Base-by-base conservation (phyloP, 1,140 invertebrate genomes). In the Polypedilum pembai region DNA sequence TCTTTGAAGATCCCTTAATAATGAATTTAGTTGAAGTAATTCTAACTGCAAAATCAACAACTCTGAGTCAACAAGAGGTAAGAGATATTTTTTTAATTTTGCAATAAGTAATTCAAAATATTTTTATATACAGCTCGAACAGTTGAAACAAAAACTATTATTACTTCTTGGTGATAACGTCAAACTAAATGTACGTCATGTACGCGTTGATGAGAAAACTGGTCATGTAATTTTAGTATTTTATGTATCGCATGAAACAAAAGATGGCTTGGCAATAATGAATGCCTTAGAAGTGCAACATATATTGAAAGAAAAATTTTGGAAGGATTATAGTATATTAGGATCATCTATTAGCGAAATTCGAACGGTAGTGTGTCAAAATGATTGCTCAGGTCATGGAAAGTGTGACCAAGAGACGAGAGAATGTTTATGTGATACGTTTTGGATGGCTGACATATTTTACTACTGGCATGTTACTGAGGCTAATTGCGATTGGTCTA, bases 381-480 rank as follows among this genome's bases (percentile, higher is more conserved):
- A 96, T 83, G 89, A 93, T 82, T 98, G 95, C 84, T 96, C 95
- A 56, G 92, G 91, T 1, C 94, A 97, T 83, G 95, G 95, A 63
- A 87, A 88, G 18, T 98, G 95, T 82, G 90, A 96, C 82, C 89
- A 92, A 80, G 87, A 89, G 76, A 91, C 91, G 8, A 87, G 94
- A 79, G 86, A 88, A 73, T 98, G 95, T 79, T 85, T 92, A 73
- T 98, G 95, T 84, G 93, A 96, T 83, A 91, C 94, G 40, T 98
- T 97, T 85, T 98, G 95, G 95, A 97, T 97, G 93, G 90, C 94
- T 83, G 86, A 87, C 82, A 79, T 85, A 8, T 79, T 84, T 41
- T 83, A 83, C 76, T 81, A 85, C 66, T 82, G 85, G 66, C 82
- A 82, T 56, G 83, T 84, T 74, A 81, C 83, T 63, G 82, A 84